These are phyloP conservation scores for Helicoverpa zea DNA, from an alignment of 1,140 invertebrate genomes.

Conservation along the genomic window DNA sequence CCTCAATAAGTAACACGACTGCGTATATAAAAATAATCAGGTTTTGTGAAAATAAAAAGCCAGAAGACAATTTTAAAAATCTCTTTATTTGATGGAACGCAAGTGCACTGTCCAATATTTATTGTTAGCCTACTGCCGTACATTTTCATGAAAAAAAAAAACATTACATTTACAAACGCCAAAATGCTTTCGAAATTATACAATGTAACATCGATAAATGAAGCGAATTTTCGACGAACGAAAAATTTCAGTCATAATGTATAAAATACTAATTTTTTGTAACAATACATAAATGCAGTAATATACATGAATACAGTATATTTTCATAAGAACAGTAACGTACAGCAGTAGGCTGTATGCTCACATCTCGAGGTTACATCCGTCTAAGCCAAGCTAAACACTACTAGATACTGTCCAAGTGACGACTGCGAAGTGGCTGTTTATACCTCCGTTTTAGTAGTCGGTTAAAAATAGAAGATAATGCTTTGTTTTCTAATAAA, in stretches of 20 bases:
- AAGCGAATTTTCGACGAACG: not conserved
- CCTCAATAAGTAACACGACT: too few species aligned
- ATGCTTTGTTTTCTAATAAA: too few species aligned
- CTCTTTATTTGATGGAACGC: conserved; percentile 77
- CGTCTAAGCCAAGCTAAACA: conserved; percentile 38
- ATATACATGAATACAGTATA: too few species aligned
- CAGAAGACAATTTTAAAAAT: conserved; percentile 66
- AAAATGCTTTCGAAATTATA: not conserved
- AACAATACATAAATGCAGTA: not conserved
- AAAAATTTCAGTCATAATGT: conserved; percentile 2
- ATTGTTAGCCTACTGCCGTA: conserved; percentile 56
- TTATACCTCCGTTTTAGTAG: not conserved
- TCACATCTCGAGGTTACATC: conserved; percentile 30
- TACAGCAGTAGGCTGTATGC: conserved; percentile 44
- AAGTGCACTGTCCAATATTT: conserved; percentile 66
- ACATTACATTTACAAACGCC: too few species aligned
- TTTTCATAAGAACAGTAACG: not conserved
- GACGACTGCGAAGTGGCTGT: not conserved
- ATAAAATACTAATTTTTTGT: too few species aligned
- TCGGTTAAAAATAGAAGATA: not conserved
- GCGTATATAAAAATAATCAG: too few species aligned
- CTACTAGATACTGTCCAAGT: conserved; percentile 10
- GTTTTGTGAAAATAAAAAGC: conserved; percentile 38
- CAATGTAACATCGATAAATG: not conserved
- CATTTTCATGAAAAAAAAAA: conserved; percentile 46